These are phyloP conservation scores for Mesitornis unicolor DNA, from an alignment of 2,113 vertebrate genomes.

Conservation along the genomic window DNA sequence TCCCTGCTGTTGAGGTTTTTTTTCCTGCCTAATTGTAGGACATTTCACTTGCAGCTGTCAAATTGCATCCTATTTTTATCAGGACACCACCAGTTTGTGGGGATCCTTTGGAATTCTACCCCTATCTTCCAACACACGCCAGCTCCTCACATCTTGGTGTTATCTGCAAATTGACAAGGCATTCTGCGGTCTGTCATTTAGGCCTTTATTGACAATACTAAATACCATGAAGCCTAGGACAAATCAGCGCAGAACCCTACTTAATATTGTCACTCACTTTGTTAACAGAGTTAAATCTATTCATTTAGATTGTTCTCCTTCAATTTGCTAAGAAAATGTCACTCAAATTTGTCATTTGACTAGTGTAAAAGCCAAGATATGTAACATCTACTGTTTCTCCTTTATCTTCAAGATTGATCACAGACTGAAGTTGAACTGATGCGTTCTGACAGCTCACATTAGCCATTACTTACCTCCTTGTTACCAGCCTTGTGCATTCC, in stretches of 20 bases:
- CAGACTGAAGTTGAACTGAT: not conserved
- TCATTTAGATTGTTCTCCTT: not conserved
- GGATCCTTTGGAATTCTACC: not conserved
- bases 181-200: not conserved
- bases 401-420: constrained; percentile 1
- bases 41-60: not conserved
- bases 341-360: not conserved
- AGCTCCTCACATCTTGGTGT: not conserved
- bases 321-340: not conserved
- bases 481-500: not conserved
- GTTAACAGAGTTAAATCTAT: not conserved
- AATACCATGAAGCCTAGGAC: not conserved
- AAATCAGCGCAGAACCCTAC: not conserved
- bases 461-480: not conserved
- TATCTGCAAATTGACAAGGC: not conserved
- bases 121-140: not conserved
- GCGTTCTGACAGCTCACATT: constrained; percentile 21
- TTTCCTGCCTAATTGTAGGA: not conserved
- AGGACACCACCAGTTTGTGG: not conserved
- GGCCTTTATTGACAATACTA: not conserved
- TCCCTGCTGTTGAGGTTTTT: not conserved
- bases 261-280: not conserved
- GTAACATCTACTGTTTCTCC: not conserved
- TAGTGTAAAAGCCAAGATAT: not conserved
- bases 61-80: not conserved